These are phyloP conservation scores for Penelope pileata DNA, from an alignment of 2,113 vertebrate species.

Conservation along the genomic window DNA sequence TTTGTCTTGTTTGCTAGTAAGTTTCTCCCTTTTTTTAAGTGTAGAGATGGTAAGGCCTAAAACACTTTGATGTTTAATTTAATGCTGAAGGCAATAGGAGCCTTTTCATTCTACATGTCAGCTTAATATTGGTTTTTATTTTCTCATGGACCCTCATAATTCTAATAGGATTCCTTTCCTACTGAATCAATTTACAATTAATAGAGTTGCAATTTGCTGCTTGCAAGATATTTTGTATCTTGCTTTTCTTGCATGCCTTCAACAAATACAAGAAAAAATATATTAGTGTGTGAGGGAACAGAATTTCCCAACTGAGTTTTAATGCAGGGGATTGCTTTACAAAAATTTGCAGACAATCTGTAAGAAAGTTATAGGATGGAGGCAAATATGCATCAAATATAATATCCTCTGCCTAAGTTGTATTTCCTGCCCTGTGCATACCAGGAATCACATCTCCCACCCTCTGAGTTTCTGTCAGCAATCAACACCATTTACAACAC, in stretches of 20 bases:
- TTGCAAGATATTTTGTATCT: neutral
- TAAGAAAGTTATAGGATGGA: neutral
- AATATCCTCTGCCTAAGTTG: neutral
- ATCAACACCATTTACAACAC: constrained; percentile 56
- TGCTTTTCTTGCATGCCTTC: neutral
- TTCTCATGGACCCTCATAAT: neutral
- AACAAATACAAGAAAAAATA: neutral
- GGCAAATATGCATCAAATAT: neutral
- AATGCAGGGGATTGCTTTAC: neutral
- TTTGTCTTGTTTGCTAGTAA: neutral
- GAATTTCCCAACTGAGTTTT: neutral
- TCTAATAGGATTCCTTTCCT: neutral
- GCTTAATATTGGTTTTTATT: neutral
- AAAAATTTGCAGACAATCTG: neutral
- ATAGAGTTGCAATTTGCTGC: neutral
- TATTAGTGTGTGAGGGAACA: neutral
- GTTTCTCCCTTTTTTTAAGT: neutral
- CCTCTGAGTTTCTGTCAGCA: constrained; percentile 61
- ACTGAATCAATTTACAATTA: neutral
- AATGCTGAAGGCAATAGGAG: neutral
- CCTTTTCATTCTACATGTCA: neutral
- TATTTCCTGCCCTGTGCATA: neutral
- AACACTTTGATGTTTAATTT: neutral
- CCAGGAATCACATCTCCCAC: neutral
- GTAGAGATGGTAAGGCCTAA: neutral